Conservation (phyloP, 2,888 invertebrate species). For the Sialis lutaria region DNA sequence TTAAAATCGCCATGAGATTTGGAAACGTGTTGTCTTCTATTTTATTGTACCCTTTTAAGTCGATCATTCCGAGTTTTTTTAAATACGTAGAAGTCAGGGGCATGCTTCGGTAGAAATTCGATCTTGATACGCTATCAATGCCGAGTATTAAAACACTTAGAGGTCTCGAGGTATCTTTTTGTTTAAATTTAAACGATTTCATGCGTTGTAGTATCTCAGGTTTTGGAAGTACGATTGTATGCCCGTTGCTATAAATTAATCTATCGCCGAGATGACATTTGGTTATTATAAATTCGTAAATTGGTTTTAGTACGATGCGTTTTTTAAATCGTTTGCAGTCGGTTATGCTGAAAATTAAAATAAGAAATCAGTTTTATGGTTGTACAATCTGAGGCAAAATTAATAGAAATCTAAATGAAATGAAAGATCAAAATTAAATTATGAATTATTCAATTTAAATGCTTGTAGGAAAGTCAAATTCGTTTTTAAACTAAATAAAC, state of each 20-base stretch:
- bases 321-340: slow-evolving; percentile 7
- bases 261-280: neutral
- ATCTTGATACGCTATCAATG: slow-evolving; percentile 68
- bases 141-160: slow-evolving; percentile 63
- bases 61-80: slow-evolving; percentile 35
- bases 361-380: neutral
- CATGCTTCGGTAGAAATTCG: slow-evolving; percentile 61
- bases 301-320: slow-evolving; percentile 4
- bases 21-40: slow-evolving; percentile 82
- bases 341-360: slow-evolving; percentile 8
- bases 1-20: slow-evolving; percentile 67
- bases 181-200: slow-evolving; percentile 13
- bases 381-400: neutral
- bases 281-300: slow-evolving; percentile 6
- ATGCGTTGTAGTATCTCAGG: slow-evolving; percentile 28
- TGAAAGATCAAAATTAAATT: too few relatives aligned
- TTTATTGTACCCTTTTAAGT: slow-evolving; percentile 32
- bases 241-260: slow-evolving; percentile 18
- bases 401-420: too few relatives aligned
- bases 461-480: too few relatives aligned
- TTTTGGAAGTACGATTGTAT: slow-evolving; percentile 31
- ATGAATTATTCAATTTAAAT: too few relatives aligned
- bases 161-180: slow-evolving; percentile 16
- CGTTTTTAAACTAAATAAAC: too few relatives aligned
- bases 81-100: slow-evolving; percentile 51